Percentiles rank a stretch among this genome's conserved stretches.
These are phyloP conservation scores for Cabera pusaria DNA, from an alignment of 2,888 invertebrate species.

Conservation along the genomic window DNA sequence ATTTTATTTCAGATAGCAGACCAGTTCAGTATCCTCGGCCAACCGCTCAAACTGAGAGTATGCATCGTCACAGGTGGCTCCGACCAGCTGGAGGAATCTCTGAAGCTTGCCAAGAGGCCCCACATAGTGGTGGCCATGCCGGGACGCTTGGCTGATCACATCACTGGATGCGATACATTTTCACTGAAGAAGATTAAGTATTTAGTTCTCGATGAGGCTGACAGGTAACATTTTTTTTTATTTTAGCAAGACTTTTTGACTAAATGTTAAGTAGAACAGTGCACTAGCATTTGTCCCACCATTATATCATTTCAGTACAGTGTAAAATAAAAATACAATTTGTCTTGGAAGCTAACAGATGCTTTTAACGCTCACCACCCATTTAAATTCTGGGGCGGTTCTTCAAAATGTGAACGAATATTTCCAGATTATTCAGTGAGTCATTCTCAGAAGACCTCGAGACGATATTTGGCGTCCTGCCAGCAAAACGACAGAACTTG, in stretches of 20 bases:
- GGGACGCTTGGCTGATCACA: slow-evolving; percentile 96
- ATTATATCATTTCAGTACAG: too few relatives aligned
- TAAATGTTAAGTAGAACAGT: too few relatives aligned
- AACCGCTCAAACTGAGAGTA: slow-evolving; percentile 91
- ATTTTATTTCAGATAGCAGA: slow-evolving; percentile 96
- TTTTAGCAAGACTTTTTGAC: too few relatives aligned
- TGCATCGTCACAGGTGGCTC: slow-evolving; percentile 97
- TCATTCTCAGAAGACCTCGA: slow-evolving; percentile 92
- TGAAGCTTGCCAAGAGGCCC: slow-evolving; percentile 91
- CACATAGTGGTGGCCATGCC: slow-evolving; percentile 99
- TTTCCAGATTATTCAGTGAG: slow-evolving; percentile 85
- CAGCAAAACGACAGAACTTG: slow-evolving; percentile 92
- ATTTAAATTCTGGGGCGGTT: too few relatives aligned
- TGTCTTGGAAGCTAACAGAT: too few relatives aligned
- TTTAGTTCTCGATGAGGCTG: slow-evolving; percentile 98
- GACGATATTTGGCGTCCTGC: slow-evolving; percentile 89
- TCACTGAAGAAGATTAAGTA: slow-evolving; percentile 90
- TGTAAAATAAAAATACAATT: too few relatives aligned
- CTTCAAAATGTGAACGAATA: too few relatives aligned
- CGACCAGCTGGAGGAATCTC: slow-evolving; percentile 94
- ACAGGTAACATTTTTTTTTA: slow-evolving; percentile 83
- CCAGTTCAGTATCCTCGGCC: slow-evolving; percentile 96
- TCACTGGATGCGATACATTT: slow-evolving; percentile 93
- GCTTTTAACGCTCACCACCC: too few relatives aligned
- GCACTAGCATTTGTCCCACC: too few relatives aligned